Evolutionary conservation across 2,888 invertebrate species (phyloP), one percentile per base, ranked within the genome.

Genomic region (Coronaproctus castanopsis): DNA sequence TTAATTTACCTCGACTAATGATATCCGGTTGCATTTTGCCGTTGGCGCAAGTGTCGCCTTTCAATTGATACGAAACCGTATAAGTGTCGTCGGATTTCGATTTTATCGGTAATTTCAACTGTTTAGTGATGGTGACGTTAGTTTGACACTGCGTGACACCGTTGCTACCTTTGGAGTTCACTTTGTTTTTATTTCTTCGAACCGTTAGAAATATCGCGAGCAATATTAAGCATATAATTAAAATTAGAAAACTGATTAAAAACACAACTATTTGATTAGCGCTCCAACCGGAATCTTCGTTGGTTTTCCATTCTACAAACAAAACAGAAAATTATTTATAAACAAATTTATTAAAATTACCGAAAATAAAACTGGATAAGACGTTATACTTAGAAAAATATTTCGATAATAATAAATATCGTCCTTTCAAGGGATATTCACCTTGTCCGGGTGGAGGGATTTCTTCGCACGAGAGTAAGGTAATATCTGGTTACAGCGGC

Each of bases 1-100:
- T n/a, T n/a, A 21, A 18, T 55, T 61, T 67, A 74, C 75, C 74
- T 72, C 74, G 71, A 71, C 83, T 87, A 65, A 88, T 77, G 67
- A 88, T 87, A 71, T 88, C 85, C 21, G 85, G 85, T 66, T 85
- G 84, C 48, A 73, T 59, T 70, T 73, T 79, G 65, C 76, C 76
- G 1, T 79, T 77, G 18, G 83, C 82, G 36, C 8, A 5, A 1
- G 79, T 77, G 18, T 83, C 82, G 36, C 8, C 36, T 14, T 88
- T 87, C 64, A 88, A 77, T 14, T 87, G 87, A 67, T 88, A 88
- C 14, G 87, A 87, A 21, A 88, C 87, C 51, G 88, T 87, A 68
- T 87, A 87, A 65, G 87, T 78, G 66, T 87, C 80, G 66, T 87
- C 87, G 57, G 58, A 58, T 5, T 36, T 36, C 50, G 58, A 58